Percentiles rank a stretch among this genome's conserved stretches.
phyloP scores from a whole-genome alignment of 2,888 invertebrate genomes.

The Lordiphosa andalusiaca region DNA sequence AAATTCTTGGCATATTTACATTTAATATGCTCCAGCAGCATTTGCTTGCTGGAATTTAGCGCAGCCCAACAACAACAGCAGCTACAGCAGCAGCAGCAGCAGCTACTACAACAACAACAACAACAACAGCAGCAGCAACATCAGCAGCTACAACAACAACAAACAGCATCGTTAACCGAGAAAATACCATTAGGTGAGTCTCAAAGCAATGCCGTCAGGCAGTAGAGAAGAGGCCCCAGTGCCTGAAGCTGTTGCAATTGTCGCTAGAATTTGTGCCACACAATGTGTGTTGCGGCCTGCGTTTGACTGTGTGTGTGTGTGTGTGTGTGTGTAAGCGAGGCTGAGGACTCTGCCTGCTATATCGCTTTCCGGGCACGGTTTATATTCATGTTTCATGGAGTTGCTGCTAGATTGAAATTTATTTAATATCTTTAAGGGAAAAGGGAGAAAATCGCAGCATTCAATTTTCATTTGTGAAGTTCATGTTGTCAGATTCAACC shows the following conservation, averaged over 20 bases:
- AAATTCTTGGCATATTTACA: conserved; percentile 78
- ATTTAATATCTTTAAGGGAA: neutral
- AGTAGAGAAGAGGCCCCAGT: conserved; percentile 17
- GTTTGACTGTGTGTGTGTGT: conserved; percentile 26
- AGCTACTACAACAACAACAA: conserved; percentile 65
- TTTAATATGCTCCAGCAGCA: conserved; percentile 75
- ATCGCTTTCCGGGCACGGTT: conserved; percentile 16
- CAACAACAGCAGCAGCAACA: conserved; percentile 11
- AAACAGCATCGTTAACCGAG: conserved; percentile 78
- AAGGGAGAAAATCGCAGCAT: neutral
- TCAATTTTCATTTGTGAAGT: neutral
- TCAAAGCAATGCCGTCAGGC: conserved; percentile 40
- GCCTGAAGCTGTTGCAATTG: conserved; percentile 46
- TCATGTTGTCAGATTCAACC: too few relatives aligned
- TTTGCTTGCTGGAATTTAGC: conserved; percentile 72
- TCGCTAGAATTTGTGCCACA: conserved; percentile 48
- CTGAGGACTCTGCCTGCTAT: conserved; percentile 7
- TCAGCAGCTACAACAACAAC: conserved; percentile 38
- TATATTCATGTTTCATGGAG: conserved; percentile 25
- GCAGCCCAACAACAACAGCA: conserved; percentile 57
- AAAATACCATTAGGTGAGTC: conserved; percentile 81
- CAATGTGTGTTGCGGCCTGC: conserved; percentile 34
- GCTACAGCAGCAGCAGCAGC: conserved; percentile 39
- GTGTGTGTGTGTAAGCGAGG: conserved; percentile 18
- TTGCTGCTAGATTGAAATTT: conserved; percentile 19